These are phyloP conservation scores for Pachymerium ferrugineum DNA, from an alignment of 2,888 invertebrate species.

Conservation along the genomic window DNA sequence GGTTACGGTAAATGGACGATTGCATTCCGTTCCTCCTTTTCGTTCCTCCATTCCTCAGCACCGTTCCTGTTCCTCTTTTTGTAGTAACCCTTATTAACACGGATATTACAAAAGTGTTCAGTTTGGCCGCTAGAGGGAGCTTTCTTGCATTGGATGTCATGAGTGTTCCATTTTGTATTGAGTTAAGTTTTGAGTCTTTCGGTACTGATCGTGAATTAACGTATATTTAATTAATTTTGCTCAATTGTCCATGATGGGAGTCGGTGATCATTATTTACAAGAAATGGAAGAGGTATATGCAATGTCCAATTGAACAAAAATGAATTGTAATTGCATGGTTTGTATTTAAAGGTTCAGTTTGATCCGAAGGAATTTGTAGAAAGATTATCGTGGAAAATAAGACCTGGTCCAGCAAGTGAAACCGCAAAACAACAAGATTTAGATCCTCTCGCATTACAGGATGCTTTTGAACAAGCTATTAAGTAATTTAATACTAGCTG, in stretches of 20 bases:
- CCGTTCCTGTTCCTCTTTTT: too few species aligned
- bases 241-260: neutral
- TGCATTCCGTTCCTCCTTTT: too few species aligned
- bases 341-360: conserved; percentile 82
- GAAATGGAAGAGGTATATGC: neutral
- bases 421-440: conserved; percentile 66
- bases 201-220: too few species aligned
- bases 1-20: too few species aligned
- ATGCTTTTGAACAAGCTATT: conserved; percentile 88
- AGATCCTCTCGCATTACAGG: conserved; percentile 79
- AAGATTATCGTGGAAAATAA: conserved; percentile 76
- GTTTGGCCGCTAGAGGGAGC: too few species aligned
- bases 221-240: too few species aligned
- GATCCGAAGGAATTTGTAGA: conserved; percentile 97
- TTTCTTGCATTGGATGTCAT: too few species aligned
- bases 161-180: too few species aligned
- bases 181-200: too few species aligned
- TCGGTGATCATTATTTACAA: neutral
- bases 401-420: neutral
- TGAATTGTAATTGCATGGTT: conserved; percentile 39
- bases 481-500: conserved; percentile 9
- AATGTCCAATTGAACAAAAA: conserved; percentile 35
- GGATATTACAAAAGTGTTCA: too few species aligned
- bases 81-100: too few species aligned
- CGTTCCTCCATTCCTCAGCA: too few species aligned